Evolutionary conservation across 2,113 vertebrate genomes (phyloP), one percentile per base, ranked within the genome.

Genomic region (Corapipo altera): DNA sequence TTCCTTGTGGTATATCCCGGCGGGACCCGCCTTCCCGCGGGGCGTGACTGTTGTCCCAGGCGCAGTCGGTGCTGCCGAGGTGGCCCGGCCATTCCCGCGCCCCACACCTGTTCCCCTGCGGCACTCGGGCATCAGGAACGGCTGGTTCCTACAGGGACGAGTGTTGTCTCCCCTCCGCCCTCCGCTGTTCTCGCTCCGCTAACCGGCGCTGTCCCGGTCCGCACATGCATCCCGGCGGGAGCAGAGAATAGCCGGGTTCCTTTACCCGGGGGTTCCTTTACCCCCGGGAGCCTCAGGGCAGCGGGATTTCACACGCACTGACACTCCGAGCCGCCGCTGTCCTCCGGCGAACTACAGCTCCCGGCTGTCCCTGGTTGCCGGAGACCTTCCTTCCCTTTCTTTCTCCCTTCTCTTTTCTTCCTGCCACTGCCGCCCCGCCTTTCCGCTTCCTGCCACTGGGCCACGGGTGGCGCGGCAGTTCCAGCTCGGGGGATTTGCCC

Each of bases 1-100:
- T 26, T 30, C 7, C 52, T 9, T 2, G 8, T 0, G 14, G 37
- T 2, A 0, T 3, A 32, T 23, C 6, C 11, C 7, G 16, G 10
- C 20, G 5, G 18, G 23, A 9, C 30, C 41, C 10, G 19, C 35
- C 49, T 21, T 11, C 11, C 70, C 14, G 2, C 0, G 39, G 21
- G 0, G 32, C 26, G 10, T 8, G n/a, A 11, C 35, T 3, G 73
- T 28, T 26, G 22, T 23, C 7, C 2, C 5, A 6, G 15, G 24
- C 30, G 16, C 46, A 2, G 39, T 4, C 15, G 2, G 30, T 6
- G 1, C 62, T 0, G 3, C 11, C 8, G 49, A 26, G 17, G 8
- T 15, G 33, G 27, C 16, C 14, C 51, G 7, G 3, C 17, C 46
- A 9, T 6, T 15, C 11, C n/a, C 20, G 23, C 5, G 12, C 18